Conservation (phyloP, 2,797 vertebrate genomes). For the Sparidentex hasta region DNA sequence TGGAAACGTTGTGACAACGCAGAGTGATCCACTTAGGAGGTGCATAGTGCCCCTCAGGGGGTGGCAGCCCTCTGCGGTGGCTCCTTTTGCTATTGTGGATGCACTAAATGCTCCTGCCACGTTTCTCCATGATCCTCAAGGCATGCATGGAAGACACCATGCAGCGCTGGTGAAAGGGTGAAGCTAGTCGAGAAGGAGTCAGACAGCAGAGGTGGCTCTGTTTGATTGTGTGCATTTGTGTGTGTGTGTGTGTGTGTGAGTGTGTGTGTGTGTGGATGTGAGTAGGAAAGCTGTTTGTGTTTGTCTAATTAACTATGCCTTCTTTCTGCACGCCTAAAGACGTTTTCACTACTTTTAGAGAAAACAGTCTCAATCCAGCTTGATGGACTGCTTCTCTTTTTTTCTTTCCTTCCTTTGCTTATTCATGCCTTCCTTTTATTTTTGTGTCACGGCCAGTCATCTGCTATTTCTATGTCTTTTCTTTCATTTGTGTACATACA, state of each 20-base stretch:
- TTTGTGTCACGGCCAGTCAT: background rate
- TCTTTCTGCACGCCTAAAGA: conserved; percentile 17
- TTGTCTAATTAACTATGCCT: conserved; percentile 43
- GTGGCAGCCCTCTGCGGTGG: conserved; percentile 59
- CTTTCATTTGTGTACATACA: background rate
- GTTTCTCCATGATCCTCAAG: conserved; percentile 31
- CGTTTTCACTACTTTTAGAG: conserved; percentile 17
- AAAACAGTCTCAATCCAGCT: conserved; percentile 16
- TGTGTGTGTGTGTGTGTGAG: background rate
- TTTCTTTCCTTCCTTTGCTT: background rate
- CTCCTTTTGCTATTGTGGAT: conserved; percentile 51
- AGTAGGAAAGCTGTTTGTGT: background rate
- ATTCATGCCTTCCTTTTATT: background rate
- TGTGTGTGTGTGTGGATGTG: background rate
- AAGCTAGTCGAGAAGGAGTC: background rate
- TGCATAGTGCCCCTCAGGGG: conserved; percentile 76
- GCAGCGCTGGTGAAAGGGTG: background rate
- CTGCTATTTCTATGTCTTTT: background rate
- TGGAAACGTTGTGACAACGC: conserved; percentile 83
- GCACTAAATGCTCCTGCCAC: conserved; percentile 53
- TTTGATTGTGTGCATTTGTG: conserved; percentile 5
- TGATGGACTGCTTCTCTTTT: background rate
- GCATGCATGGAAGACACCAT: background rate
- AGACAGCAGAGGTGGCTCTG: conserved; percentile 13
- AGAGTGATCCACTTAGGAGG: conserved; percentile 82